Conservation (phyloP, 2,797 vertebrate genomes). For the Periophthalmus magnuspinnatus region DNA sequence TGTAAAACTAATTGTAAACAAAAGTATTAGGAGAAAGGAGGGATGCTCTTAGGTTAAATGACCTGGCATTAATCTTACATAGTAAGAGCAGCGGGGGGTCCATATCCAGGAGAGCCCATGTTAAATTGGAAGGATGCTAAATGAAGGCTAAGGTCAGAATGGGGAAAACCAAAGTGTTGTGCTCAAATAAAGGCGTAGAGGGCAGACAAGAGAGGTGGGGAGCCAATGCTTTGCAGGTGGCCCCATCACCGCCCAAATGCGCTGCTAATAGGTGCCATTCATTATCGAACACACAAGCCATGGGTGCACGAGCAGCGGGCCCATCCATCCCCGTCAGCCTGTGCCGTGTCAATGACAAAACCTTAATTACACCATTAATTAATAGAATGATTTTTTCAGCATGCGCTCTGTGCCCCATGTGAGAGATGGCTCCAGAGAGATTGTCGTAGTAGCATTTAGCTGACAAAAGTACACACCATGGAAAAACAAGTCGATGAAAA, state of each 20-base stretch:
- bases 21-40: slow-evolving; percentile 48
- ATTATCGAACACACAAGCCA: slow-evolving; percentile 84
- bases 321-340: slow-evolving; percentile 95
- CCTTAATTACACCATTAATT: slow-evolving; percentile 99
- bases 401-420: slow-evolving; percentile 84
- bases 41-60: slow-evolving; percentile 75
- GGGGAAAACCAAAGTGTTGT: slow-evolving; percentile 54
- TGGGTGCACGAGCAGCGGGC: slow-evolving; percentile 81
- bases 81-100: slow-evolving; percentile 48
- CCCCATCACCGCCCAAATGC: slow-evolving; percentile 86
- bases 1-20: slow-evolving; percentile 37
- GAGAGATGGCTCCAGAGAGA: slow-evolving; percentile 79
- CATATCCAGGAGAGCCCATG: slow-evolving; percentile 35
- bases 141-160: slow-evolving; percentile 61
- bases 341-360: slow-evolving; percentile 98
- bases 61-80: slow-evolving; percentile 75
- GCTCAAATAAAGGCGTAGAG: slow-evolving; percentile 60
- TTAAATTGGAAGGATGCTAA: slow-evolving; percentile 60
- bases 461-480: slow-evolving; percentile 56
- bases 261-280: slow-evolving; percentile 95
- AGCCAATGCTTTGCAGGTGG: slow-evolving; percentile 87
- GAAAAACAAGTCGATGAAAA: slow-evolving; percentile 58
- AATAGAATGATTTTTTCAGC: slow-evolving; percentile 93
- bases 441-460: slow-evolving; percentile 62
- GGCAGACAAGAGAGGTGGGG: slow-evolving; percentile 62